Conservation (phyloP, 2,797 vertebrate genomes). For the Babyrousa celebensis region DNA sequence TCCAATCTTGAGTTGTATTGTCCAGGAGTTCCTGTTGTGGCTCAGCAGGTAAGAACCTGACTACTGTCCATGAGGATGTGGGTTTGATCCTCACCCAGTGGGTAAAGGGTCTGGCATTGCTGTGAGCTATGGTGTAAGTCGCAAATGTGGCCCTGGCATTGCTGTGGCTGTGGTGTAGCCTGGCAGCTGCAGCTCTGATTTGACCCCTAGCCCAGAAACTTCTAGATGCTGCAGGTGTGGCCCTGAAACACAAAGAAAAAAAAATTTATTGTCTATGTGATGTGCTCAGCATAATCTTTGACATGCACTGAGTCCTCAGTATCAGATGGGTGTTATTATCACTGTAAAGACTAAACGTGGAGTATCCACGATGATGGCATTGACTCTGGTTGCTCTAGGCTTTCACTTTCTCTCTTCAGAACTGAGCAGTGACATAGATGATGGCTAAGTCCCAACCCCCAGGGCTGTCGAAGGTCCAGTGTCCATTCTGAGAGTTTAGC, state of each 20-base stretch:
- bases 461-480: neutral
- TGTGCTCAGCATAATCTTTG: neutral
- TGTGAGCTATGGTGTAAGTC: no score
- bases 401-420: constrained; percentile 57
- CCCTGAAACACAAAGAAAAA: no score
- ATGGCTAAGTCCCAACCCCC: neutral
- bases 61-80: no score
- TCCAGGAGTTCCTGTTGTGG: no score
- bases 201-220: no score
- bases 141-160: no score
- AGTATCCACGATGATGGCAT: neutral
- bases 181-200: no score
- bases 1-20: neutral
- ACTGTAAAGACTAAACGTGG: constrained; percentile 34
- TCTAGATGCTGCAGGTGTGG: no score
- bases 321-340: neutral
- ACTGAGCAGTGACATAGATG: neutral
- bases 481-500: neutral
- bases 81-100: no score
- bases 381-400: neutral
- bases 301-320: neutral
- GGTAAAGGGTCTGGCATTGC: no score
- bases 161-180: no score
- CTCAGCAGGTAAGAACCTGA: no score
- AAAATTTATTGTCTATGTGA: neutral